phyloP scores from a whole-genome alignment of 2,888 invertebrate genomes.

The Gerris lacustris region DNA sequence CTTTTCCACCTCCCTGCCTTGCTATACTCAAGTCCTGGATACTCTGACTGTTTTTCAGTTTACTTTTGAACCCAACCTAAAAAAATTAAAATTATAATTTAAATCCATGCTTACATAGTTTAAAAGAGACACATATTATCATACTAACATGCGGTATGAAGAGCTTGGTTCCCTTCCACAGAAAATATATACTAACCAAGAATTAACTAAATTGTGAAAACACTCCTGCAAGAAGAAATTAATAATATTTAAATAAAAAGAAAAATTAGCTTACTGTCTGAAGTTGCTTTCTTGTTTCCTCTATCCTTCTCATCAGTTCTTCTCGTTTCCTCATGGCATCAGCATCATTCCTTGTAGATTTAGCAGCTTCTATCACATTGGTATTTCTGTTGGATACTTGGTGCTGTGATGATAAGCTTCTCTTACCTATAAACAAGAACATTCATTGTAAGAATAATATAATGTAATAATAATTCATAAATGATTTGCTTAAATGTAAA shows the following conservation, averaged over 20 bases:
- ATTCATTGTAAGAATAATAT: not conserved
- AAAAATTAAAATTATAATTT: constrained; percentile 17
- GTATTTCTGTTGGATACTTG: constrained; percentile 37
- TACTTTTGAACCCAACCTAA: constrained; percentile 65
- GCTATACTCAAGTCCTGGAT: constrained; percentile 69
- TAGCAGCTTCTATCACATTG: constrained; percentile 45
- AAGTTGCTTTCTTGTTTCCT: constrained; percentile 71
- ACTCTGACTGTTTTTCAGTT: constrained; percentile 71
- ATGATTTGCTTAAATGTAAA: too few relatives aligned
- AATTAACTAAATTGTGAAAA: too few relatives aligned
- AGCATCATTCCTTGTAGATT: constrained; percentile 46
- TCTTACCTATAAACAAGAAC: constrained; percentile 24
- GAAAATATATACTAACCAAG: too few relatives aligned
- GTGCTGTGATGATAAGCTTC: constrained; percentile 39
- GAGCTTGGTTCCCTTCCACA: too few relatives aligned
- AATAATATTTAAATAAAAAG: too few relatives aligned
- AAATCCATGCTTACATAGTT: not conserved
- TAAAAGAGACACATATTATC: constrained; percentile 7
- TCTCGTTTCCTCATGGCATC: constrained; percentile 56
- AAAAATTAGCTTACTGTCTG: constrained; percentile 62
- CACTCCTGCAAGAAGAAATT: too few relatives aligned
- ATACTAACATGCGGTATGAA: not conserved
- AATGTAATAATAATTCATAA: not conserved
- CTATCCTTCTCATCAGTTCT: constrained; percentile 66
- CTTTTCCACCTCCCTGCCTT: constrained; percentile 22